A percentile compares a stretch with the other conserved stretches of the same genome.
These are phyloP conservation scores for Gallinago jamesoni DNA, from an alignment of 2,113 vertebrate species.

Conservation along the genomic window DNA sequence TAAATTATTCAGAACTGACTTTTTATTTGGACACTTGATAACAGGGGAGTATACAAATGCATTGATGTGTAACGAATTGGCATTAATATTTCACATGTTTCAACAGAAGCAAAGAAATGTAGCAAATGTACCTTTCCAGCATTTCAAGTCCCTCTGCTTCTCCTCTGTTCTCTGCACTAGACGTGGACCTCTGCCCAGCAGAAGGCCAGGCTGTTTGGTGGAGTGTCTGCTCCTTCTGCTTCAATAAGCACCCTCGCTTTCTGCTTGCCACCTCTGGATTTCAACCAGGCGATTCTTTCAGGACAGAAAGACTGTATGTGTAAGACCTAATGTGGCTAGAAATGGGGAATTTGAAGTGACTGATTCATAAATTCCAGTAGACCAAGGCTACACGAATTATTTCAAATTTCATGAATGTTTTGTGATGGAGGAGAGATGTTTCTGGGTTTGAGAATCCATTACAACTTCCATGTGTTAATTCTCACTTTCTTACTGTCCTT, in stretches of 20 bases:
- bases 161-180: neutral
- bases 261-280: neutral
- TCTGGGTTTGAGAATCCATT: neutral
- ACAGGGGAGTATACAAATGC: conserved; percentile 4
- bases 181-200: neutral
- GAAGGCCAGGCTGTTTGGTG: neutral
- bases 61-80: neutral
- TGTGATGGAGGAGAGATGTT: neutral
- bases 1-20: conserved; percentile 34
- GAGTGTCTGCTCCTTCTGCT: neutral
- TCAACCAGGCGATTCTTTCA: neutral
- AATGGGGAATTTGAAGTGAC: neutral
- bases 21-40: conserved; percentile 40
- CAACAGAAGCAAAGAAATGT: neutral
- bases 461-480: neutral
- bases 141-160: neutral
- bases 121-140: neutral
- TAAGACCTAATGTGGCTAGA: neutral
- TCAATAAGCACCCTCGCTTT: neutral
- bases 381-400: neutral
- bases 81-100: conserved; percentile 39
- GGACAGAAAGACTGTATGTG: neutral
- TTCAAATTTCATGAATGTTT: neutral
- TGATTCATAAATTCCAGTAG: neutral
- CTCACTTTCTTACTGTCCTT: neutral